Percentiles rank a stretch among this genome's conserved stretches.
Conservation (phyloP, 2,113 vertebrate genomes). For the Pterocles gutturalis region DNA sequence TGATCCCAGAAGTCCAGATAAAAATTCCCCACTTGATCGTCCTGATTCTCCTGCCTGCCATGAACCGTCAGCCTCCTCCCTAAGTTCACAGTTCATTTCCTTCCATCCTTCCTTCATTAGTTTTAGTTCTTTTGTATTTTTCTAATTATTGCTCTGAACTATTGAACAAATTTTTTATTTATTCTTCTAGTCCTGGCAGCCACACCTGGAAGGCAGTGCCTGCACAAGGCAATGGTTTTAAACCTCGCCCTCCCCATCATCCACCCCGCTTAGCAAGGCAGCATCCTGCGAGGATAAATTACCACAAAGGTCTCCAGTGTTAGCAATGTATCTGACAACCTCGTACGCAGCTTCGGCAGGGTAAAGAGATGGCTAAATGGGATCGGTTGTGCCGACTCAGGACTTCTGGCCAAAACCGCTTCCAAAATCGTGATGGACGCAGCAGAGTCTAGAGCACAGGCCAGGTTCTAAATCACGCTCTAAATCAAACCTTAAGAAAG, state of each 20-base stretch:
- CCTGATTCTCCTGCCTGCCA: background rate
- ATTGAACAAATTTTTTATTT: background rate
- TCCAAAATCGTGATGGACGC: conserved; percentile 31
- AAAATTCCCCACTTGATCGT: background rate
- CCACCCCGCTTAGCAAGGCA: background rate
- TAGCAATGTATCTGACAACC: conserved; percentile 27
- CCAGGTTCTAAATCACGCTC: conserved; percentile 1
- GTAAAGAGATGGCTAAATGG: conserved; percentile 16
- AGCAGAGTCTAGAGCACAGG: background rate
- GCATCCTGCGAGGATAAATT: conserved; percentile 3
- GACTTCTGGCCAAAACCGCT: conserved; percentile 18
- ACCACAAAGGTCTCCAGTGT: background rate
- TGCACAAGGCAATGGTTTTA: background rate
- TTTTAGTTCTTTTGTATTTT: background rate
- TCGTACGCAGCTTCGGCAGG: background rate
- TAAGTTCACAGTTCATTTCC: background rate
- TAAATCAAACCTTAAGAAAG: conserved; percentile 55
- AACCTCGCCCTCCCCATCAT: background rate
- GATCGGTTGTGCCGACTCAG: background rate
- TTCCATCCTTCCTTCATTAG: background rate
- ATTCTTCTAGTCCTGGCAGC: background rate
- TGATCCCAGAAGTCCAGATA: background rate
- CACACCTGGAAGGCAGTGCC: background rate
- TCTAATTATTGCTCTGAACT: background rate
- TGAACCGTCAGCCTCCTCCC: background rate